Evolutionary conservation across 64 coral and sea anemone species (phyloP).

Genomic region (Montipora efflorescens): DNA sequence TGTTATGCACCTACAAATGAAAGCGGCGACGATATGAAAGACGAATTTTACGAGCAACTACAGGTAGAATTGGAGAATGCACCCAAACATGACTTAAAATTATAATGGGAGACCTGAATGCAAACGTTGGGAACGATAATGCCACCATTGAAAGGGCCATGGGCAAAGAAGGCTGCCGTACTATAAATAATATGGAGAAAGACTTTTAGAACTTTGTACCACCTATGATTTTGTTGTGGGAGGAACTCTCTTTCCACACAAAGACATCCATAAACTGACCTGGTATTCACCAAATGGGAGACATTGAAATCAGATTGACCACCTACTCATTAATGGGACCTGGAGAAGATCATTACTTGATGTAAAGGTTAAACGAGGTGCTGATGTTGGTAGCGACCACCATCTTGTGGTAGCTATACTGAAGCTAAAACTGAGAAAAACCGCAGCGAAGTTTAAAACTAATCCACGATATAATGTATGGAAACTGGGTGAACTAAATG

Average conservation of each 20-base stretch:
- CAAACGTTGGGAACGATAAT: conserved; percentile 38
- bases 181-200: conserved; percentile 30
- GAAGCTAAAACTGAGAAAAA: too few species aligned
- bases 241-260: conserved; percentile 57
- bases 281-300: conserved; percentile 36
- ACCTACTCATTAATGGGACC: conserved; percentile 49
- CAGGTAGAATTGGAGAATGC: background rate
- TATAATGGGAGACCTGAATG: background rate
- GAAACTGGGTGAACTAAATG: too few species aligned
- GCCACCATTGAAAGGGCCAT: background rate
- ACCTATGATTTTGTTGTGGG: conserved; percentile 26
- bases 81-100: conserved; percentile 6
- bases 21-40: conserved; percentile 12
- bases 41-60: conserved; percentile 6
- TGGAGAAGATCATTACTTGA: conserved; percentile 6
- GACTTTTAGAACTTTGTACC: conserved; percentile 28
- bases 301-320: conserved; percentile 59
- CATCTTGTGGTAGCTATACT: too few species aligned
- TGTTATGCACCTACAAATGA: conserved; percentile 15
- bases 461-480: too few species aligned
- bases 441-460: too few species aligned
- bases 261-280: conserved; percentile 29
- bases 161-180: conserved; percentile 13
- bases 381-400: background rate
- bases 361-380: conserved; percentile 16